Evolutionary conservation across 2,888 invertebrate genomes (phyloP).

Genomic region (Tenodera sinensis): DNA sequence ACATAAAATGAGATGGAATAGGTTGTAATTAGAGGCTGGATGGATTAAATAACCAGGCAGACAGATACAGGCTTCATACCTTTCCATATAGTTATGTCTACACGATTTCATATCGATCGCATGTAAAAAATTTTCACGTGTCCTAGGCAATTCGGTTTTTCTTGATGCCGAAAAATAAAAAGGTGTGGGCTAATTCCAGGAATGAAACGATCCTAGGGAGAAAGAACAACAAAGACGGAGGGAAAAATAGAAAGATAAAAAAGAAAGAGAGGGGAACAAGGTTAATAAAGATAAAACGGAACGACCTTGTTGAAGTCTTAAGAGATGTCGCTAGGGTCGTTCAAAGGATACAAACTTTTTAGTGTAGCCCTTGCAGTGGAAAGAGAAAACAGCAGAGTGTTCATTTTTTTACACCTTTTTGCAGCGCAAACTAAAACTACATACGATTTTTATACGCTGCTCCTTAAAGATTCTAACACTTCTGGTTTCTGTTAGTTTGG

Average conservation of each 20-base stretch:
- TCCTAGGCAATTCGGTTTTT: too few relatives aligned
- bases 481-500: too few relatives aligned
- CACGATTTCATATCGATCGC: too few relatives aligned
- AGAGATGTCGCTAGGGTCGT: not conserved
- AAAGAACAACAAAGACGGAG: not conserved
- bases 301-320: slow-evolving; percentile 17
- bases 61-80: too few relatives aligned
- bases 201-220: not conserved
- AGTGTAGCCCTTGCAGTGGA: not conserved
- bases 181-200: not conserved
- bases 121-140: too few relatives aligned
- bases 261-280: not conserved
- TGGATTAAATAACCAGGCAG: too few relatives aligned
- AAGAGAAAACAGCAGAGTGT: not conserved
- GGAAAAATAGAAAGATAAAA: not conserved
- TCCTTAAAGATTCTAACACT: too few relatives aligned
- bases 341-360: not conserved
- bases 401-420: not conserved
- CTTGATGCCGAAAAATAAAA: not conserved
- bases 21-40: too few relatives aligned
- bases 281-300: slow-evolving; percentile 17
- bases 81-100: too few relatives aligned
- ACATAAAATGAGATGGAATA: too few relatives aligned
- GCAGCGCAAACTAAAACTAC: not conserved
- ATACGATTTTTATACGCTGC: too few relatives aligned